These are phyloP conservation scores for Heteronetta atricapilla DNA, from an alignment of 2,113 vertebrate genomes.

Conservation along the genomic window DNA sequence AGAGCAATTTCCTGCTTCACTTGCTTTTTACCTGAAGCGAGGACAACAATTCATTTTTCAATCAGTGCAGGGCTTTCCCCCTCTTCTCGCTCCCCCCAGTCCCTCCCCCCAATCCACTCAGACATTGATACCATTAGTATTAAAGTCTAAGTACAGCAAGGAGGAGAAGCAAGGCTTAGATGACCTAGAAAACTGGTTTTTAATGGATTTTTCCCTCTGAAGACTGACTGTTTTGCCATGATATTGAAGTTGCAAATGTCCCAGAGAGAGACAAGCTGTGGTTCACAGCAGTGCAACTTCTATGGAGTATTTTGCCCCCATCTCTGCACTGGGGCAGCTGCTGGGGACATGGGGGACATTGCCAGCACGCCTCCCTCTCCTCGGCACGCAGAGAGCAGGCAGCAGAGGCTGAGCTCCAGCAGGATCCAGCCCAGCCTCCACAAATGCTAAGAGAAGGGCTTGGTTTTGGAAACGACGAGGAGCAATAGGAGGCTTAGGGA, in stretches of 20 bases:
- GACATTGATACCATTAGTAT: neutral
- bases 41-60: conserved; percentile 37
- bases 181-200: neutral
- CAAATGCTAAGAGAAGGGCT: neutral
- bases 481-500: neutral
- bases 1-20: conserved; percentile 61
- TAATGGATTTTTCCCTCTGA: neutral
- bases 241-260: neutral
- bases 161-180: neutral
- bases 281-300: neutral
- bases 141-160: neutral
- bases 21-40: conserved; percentile 51
- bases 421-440: neutral
- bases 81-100: neutral
- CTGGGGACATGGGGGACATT: accelerated
- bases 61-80: conserved; percentile 28
- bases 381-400: neutral
- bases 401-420: neutral
- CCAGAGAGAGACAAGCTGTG: neutral
- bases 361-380: neutral
- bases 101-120: neutral
- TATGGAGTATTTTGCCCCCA: neutral
- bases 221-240: neutral
- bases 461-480: neutral
- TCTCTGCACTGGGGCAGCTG: neutral